These are phyloP conservation scores for Diorhabda sublineata DNA, from an alignment of 1,140 invertebrate species.

Conservation along the genomic window DNA sequence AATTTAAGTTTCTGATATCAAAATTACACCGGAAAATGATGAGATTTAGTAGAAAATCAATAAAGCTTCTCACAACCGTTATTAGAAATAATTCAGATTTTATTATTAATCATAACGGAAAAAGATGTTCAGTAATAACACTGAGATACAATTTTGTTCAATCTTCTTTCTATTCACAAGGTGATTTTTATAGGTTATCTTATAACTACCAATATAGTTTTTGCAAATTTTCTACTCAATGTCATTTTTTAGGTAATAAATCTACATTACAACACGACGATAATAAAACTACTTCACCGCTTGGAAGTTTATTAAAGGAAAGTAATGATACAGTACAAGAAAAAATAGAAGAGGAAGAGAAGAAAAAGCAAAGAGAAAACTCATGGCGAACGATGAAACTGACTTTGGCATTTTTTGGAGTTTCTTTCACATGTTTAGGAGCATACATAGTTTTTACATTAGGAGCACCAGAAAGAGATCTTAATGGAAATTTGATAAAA, in stretches of 20 bases:
- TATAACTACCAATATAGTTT: no score
- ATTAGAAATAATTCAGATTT: neutral
- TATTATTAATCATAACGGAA: neutral
- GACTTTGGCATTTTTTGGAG: conserved; percentile 51
- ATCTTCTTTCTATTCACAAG: neutral
- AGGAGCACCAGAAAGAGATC: conserved; percentile 67
- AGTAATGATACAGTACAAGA: conserved; percentile 32
- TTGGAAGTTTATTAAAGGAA: conserved; percentile 35
- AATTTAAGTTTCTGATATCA: no score
- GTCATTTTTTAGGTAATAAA: neutral
- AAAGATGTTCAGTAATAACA: neutral
- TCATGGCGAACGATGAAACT: conserved; percentile 56
- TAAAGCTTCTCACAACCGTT: neutral
- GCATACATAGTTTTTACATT: conserved; percentile 59
- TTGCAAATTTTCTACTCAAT: no score
- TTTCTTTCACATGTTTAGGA: conserved; percentile 47
- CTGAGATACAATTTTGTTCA: neutral
- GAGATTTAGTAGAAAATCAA: neutral
- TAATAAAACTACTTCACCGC: conserved; percentile 28
- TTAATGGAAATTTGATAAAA: conserved; percentile 64
- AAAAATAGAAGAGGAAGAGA: conserved; percentile 46
- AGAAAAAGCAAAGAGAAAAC: conserved; percentile 49
- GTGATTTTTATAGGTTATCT: neutral
- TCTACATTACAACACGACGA: conserved; percentile 7
- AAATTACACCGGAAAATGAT: neutral